These are phyloP conservation scores for Piprites chloris DNA, from an alignment of 2,113 vertebrate genomes.

Conservation along the genomic window DNA sequence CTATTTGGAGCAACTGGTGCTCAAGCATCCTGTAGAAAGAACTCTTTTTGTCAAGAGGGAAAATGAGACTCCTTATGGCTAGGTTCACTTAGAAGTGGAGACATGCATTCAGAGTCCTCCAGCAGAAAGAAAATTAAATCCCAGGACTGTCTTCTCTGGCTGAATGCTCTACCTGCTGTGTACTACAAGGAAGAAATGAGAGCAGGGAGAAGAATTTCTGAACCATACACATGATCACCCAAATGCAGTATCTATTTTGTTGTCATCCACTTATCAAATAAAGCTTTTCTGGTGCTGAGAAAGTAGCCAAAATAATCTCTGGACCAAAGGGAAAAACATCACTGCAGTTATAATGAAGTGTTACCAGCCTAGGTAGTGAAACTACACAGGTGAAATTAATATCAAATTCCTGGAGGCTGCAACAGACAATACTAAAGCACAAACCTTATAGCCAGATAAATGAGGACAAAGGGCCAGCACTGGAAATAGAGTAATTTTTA, in stretches of 20 bases:
- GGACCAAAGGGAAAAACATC: background rate
- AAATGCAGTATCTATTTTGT: background rate
- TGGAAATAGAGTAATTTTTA: background rate
- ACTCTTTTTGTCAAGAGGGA: background rate
- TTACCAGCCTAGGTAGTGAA: slow-evolving; percentile 16
- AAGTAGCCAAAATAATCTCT: background rate
- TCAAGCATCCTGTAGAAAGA: background rate
- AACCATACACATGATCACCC: too few species aligned
- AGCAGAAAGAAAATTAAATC: background rate
- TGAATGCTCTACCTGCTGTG: background rate
- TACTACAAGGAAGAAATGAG: background rate
- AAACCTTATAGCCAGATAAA: background rate
- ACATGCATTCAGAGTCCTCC: background rate
- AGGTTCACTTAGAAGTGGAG: background rate
- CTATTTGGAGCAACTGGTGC: background rate
- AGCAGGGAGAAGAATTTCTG: background rate
- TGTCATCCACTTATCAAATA: background rate
- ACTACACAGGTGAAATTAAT: background rate
- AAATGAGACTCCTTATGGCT: background rate
- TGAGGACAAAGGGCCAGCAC: background rate
- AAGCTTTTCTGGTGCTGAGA: background rate
- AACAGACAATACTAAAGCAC: background rate
- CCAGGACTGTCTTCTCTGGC: background rate
- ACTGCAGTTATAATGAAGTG: background rate
- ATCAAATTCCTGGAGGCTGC: background rate